These are phyloP conservation scores for Microcaecilia unicolor DNA, from an alignment of 2,797 vertebrate species.

Conservation along the genomic window DNA sequence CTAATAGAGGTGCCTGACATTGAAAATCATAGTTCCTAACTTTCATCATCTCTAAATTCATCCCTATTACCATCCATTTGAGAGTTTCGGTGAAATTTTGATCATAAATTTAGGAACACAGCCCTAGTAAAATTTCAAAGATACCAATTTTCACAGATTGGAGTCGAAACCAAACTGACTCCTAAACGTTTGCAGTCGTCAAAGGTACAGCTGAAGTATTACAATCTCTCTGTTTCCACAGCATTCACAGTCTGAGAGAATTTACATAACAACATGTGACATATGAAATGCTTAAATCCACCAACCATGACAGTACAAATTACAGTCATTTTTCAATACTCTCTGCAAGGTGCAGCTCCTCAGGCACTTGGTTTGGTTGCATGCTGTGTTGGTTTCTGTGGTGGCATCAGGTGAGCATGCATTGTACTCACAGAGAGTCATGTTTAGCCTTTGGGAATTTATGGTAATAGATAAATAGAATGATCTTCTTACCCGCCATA, in stretches of 20 bases:
- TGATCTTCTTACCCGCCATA: constrained; percentile 81
- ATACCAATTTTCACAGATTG: not conserved
- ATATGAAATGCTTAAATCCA: constrained; percentile 57
- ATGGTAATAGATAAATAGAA: not conserved
- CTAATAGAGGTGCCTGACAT: too few species aligned
- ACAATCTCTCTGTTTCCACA: constrained; percentile 41
- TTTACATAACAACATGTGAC: constrained; percentile 68
- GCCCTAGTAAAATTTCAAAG: constrained; percentile 18
- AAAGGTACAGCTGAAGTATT: constrained; percentile 41
- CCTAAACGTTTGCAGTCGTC: constrained; percentile 58
- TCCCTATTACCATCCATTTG: too few species aligned
- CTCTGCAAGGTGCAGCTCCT: constrained; percentile 51
- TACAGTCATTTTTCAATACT: constrained; percentile 63
- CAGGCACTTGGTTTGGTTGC: constrained; percentile 36
- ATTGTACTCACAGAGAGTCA: constrained; percentile 4
- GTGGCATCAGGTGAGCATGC: constrained; percentile 33
- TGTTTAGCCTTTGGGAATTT: constrained; percentile 4
- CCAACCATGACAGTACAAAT: constrained; percentile 63
- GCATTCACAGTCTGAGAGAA: constrained; percentile 46
- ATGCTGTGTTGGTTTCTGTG: constrained; percentile 29
- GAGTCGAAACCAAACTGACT: constrained; percentile 30
- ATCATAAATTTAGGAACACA: too few species aligned
- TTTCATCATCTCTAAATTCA: too few species aligned
- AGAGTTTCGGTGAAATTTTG: too few species aligned
- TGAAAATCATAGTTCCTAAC: too few species aligned